A percentile compares a stretch with the other conserved stretches of the same genome.
Evolutionary conservation across 2,888 invertebrate genomes (phyloP).

Genomic region (Belgica antarctica): DNA sequence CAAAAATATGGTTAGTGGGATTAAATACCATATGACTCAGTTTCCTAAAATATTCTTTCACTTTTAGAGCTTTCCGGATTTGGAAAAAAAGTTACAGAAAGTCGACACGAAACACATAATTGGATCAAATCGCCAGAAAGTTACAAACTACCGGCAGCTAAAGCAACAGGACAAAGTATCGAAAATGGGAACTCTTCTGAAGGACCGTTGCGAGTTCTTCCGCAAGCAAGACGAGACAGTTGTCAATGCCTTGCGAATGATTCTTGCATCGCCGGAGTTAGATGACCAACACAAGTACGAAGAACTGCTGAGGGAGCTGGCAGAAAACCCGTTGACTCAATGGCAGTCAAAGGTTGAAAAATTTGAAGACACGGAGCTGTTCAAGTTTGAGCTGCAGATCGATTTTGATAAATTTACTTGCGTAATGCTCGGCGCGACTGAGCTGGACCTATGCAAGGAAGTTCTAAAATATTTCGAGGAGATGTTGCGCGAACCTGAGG

Average conservation of each 20-base stretch:
- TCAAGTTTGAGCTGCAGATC: background rate
- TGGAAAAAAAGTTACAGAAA: conserved; percentile 3
- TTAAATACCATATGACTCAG: too few relatives aligned
- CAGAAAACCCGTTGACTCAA: background rate
- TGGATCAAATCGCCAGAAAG: background rate
- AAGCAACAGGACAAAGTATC: background rate
- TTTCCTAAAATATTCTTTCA: background rate
- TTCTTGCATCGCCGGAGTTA: background rate
- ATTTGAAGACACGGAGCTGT: background rate
- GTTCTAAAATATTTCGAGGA: background rate
- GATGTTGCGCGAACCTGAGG: too few relatives aligned
- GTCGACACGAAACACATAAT: background rate
- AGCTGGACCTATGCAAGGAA: background rate
- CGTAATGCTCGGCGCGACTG: background rate
- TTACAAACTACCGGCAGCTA: conserved; percentile 3
- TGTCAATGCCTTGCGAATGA: background rate
- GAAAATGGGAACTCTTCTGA: background rate
- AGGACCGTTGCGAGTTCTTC: conserved; percentile 8
- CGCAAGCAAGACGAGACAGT: background rate
- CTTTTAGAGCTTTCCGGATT: conserved; percentile 17
- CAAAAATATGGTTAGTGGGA: background rate
- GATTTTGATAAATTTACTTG: conserved; percentile 18
- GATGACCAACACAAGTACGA: background rate
- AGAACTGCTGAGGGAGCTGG: background rate
- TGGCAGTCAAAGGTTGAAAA: background rate